Base-by-base conservation (phyloP, 1,140 invertebrate species). In the Drusus annulatus region DNA sequence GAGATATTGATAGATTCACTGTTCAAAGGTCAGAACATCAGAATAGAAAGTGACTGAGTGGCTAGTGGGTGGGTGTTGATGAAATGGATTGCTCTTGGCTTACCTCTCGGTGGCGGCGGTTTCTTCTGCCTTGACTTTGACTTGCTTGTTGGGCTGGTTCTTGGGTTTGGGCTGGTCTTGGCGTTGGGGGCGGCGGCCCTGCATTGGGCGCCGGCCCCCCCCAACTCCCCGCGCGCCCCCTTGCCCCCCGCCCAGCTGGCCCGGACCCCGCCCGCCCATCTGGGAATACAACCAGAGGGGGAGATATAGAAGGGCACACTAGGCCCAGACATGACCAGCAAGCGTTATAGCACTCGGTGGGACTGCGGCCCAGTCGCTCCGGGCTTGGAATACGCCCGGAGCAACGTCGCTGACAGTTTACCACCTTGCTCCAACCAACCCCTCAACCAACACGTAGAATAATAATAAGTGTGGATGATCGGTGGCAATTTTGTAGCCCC, bases 211-310 rank as follows among this genome's bases (percentile, higher is more conserved):
- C n/a, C 76, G 45, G 23, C 17, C 17, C 62, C 13, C 36, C 36
- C 36, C 36, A 8, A 45, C 7, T 45, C 36, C 36, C 36, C 36
- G 8, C 10, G 7, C 36, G 36, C 36, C 36, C 36, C 36, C 36
- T 13, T 45, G 36, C 8, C 31, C 75, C 16, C 56, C 76, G 28
- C 60, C 60, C 13, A 60, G 60, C 62, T 50, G 58, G 45, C 36
- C 25, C 63, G 56, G 25, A 65, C 28, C 50, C 17, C 76, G 76
- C n/a, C 45, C 76, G 51, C 76, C 76, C 76, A 78, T 78, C 76
- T 78, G 60, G 75, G 58, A 51, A 77, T 65, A 74, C 71, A 54
- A 76, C 13, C 36, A 21, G n/a, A 65, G 58, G 23, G 60, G 60
- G 45, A 45, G 36, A 45, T 45, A 45, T 45, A 50, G 16, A 50